Percentiles rank a stretch among this genome's conserved stretches.
Evolutionary conservation across 2,797 vertebrate genomes (phyloP).

Genomic region (Rhodeus uyekii): DNA sequence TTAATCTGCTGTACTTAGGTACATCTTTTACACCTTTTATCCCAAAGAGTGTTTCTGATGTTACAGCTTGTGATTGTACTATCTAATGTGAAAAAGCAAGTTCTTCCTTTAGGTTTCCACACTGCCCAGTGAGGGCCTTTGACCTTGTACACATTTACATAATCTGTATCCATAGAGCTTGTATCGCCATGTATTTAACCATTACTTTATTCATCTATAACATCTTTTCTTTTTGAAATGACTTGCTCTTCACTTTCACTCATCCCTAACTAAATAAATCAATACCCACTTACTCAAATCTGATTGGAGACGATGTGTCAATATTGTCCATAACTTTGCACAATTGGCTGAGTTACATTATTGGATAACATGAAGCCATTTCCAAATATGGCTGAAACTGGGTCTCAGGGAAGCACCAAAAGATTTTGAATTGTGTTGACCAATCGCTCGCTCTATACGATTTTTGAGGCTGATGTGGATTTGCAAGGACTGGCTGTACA

Average conservation of each 20-base stretch:
- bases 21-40: slow-evolving; percentile 22
- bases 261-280: not conserved
- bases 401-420: slow-evolving; percentile 3
- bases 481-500: slow-evolving; percentile 11
- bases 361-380: not conserved
- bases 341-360: not conserved
- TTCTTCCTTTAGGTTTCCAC: not conserved
- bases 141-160: not conserved
- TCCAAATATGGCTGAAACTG: not conserved
- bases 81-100: slow-evolving; percentile 23
- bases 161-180: slow-evolving; percentile 10
- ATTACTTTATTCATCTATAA: not conserved
- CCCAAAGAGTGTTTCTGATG: slow-evolving; percentile 37
- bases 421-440: slow-evolving; percentile 3
- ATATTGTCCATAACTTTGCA: not conserved
- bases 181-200: not conserved
- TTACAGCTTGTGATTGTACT: slow-evolving; percentile 31
- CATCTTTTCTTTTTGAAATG: not conserved
- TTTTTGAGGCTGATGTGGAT: slow-evolving; percentile 12
- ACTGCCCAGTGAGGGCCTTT: not conserved
- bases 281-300: not conserved
- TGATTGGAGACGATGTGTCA: not conserved
- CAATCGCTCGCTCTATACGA: not conserved
- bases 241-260: slow-evolving; percentile 18
- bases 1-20: not conserved